Evolutionary conservation across 2,888 invertebrate genomes (phyloP), one percentile per base, ranked within the genome.

Genomic region (Geophilus truncorum): DNA sequence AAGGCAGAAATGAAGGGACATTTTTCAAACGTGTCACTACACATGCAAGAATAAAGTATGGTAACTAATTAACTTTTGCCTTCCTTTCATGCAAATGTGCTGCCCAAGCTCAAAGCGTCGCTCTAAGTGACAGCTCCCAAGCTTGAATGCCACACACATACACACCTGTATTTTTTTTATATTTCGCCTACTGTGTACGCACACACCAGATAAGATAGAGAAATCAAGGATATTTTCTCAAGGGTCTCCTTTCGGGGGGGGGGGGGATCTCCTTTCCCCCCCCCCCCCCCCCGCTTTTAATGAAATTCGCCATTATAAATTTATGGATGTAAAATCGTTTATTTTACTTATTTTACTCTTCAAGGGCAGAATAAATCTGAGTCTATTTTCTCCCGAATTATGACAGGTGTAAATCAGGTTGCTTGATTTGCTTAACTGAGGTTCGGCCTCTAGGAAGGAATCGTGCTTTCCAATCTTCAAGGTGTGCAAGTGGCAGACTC

Each of bases 401-500:
- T 70, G 70, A 28, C 70, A 70, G 70, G 70, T 70, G 70, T 70
- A 70, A 70, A 25, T 70, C 70, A 70, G 28, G 70, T 70, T 70
- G 70, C 70, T 25, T 70, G 25, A 70, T 70, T 70, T 70, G 23
- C 28, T 3, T 12, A 70, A 70, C 25, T 70, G 70, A 70, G 62
- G 62, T 62, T 62, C 62, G 9, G 15, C 62, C 62, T n/a, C n/a
- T 23, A 70, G 15, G 70, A 15, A 70, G 28, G 70, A 6, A 25
- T 70, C 25, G 25, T 70, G 70, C 70, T n/a, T 70, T 70, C 70
- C 51, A 51, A 51, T 15, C 18, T 51, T 70, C 70, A 70, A 70
- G 70, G 70, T 70, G 12, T 70, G 70, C 70, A 28, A 70, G 70
- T 70, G 18, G 57, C 70, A 70, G 70, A 25, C 25, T 25, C 51